A percentile compares a stretch with the other conserved stretches of the same genome.
These are phyloP conservation scores for Melinopterus prodromus DNA, from an alignment of 2,888 invertebrate species.

Conservation along the genomic window DNA sequence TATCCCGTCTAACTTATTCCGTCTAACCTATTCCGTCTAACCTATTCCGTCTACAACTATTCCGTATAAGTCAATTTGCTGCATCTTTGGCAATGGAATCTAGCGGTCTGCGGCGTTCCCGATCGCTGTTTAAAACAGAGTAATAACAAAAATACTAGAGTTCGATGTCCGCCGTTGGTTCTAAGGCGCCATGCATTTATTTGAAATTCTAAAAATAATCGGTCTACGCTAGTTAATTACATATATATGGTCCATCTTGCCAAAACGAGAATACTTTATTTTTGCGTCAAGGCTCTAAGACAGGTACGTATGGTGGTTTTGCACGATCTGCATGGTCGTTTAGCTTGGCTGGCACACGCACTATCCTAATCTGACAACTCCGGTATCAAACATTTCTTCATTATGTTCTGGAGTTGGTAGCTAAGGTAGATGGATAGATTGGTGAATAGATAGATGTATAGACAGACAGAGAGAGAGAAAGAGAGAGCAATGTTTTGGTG, in stretches of 20 bases:
- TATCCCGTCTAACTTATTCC: too few relatives aligned
- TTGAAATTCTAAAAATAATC: conserved; percentile 60
- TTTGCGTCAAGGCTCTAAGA: conserved; percentile 46
- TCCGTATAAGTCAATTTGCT: neutral
- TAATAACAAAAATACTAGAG: conserved; percentile 45
- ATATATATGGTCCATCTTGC: conserved; percentile 58
- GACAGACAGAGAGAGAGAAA: neutral
- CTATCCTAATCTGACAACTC: too few relatives aligned
- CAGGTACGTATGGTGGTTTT: conserved; percentile 34
- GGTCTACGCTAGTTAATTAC: conserved; percentile 53
- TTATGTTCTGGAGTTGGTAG: neutral
- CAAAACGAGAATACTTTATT: conserved; percentile 51
- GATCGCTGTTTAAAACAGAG: neutral
- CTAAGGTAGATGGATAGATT: neutral
- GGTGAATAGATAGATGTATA: neutral
- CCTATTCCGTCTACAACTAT: neutral
- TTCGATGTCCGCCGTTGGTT: conserved; percentile 60
- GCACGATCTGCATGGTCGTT: neutral
- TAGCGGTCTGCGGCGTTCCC: neutral
- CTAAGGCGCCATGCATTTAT: conserved; percentile 51
- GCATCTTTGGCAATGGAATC: neutral
- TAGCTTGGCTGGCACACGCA: too few relatives aligned
- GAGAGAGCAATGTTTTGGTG: neutral
- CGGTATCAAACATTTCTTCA: neutral
- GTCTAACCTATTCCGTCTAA: too few relatives aligned